Evolutionary conservation across 1,140 invertebrate genomes (phyloP).

Genomic region (Chlorops oryzae): DNA sequence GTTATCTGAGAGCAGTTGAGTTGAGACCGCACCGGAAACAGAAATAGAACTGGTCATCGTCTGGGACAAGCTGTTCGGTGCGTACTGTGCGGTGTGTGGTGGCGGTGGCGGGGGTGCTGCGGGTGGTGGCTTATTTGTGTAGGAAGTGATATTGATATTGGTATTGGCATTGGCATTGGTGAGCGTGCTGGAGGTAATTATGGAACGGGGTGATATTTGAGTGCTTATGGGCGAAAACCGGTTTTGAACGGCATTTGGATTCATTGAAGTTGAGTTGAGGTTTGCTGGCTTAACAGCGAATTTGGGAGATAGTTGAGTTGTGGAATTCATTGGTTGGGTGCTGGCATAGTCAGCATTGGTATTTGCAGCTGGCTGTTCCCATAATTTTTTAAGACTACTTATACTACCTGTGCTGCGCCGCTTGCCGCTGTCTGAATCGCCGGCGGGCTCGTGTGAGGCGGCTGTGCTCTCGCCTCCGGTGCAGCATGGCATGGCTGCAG

Average conservation of each 20-base stretch:
- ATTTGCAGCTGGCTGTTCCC: constrained; percentile 64
- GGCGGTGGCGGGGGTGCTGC: constrained; percentile 43
- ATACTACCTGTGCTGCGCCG: constrained; percentile 88
- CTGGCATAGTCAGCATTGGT: constrained; percentile 41
- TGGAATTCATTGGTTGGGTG: constrained; percentile 23
- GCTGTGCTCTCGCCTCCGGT: neutral
- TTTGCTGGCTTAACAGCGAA: constrained; percentile 27
- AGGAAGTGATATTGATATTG: constrained; percentile 8
- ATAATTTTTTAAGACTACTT: constrained; percentile 84
- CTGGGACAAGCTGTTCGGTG: constrained; percentile 19
- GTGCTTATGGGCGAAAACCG: neutral
- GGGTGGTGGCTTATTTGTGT: constrained; percentile 32
- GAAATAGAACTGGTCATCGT: constrained; percentile 43
- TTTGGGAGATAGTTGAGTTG: constrained; percentile 39
- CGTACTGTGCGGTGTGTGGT: constrained; percentile 19
- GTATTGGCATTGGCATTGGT: neutral
- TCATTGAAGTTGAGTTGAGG: too few relatives aligned
- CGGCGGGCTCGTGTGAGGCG: constrained; percentile 25
- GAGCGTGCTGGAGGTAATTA: too few relatives aligned
- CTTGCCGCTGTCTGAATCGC: constrained; percentile 65
- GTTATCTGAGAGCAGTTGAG: constrained; percentile 45
- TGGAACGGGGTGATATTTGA: too few relatives aligned
- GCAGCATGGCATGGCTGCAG: too few relatives aligned
- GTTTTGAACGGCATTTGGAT: neutral
- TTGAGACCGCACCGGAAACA: too few relatives aligned